Conservation (phyloP, 2,113 vertebrate genomes). For the Clarias batrachus region DNA sequence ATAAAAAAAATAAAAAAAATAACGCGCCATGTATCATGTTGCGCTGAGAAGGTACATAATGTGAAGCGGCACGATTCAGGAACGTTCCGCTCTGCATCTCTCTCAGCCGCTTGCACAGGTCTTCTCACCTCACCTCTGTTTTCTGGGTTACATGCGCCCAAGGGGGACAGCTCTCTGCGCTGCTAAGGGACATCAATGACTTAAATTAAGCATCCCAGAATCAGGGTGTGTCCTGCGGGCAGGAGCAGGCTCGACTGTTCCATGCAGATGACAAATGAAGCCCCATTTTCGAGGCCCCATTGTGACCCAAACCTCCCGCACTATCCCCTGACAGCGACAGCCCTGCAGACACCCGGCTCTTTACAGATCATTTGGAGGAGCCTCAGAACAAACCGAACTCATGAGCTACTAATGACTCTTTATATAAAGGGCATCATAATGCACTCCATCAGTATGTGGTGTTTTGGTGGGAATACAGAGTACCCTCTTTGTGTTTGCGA, state of each 20-base stretch:
- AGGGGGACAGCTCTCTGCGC: constrained; percentile 55
- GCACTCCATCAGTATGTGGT: constrained; percentile 51
- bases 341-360: constrained; percentile 57
- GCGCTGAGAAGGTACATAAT: neutral
- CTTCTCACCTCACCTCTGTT: constrained; percentile 65
- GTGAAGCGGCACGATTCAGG: constrained; percentile 38
- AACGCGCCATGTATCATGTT: constrained; percentile 3
- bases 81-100: constrained; percentile 63
- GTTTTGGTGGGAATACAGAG: constrained; percentile 37
- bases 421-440: constrained; percentile 63
- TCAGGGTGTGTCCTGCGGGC: constrained; percentile 48
- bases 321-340: constrained; percentile 51
- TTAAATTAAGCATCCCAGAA: constrained; percentile 65
- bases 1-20: neutral
- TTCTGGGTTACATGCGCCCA: constrained; percentile 64
- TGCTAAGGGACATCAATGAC: constrained; percentile 60
- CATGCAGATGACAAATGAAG: constrained; percentile 71
- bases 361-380: constrained; percentile 72
- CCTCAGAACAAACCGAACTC: constrained; percentile 65
- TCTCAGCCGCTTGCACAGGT: constrained; percentile 56
- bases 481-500: constrained; percentile 12
- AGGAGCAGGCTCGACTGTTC: constrained; percentile 54
- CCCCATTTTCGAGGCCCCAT: constrained; percentile 67
- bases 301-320: constrained; percentile 60
- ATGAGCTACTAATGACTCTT: constrained; percentile 72